Evolutionary conservation across 1,140 invertebrate genomes (phyloP), one percentile per base, ranked within the genome.

Genomic region (Dinoponera quadriceps): DNA sequence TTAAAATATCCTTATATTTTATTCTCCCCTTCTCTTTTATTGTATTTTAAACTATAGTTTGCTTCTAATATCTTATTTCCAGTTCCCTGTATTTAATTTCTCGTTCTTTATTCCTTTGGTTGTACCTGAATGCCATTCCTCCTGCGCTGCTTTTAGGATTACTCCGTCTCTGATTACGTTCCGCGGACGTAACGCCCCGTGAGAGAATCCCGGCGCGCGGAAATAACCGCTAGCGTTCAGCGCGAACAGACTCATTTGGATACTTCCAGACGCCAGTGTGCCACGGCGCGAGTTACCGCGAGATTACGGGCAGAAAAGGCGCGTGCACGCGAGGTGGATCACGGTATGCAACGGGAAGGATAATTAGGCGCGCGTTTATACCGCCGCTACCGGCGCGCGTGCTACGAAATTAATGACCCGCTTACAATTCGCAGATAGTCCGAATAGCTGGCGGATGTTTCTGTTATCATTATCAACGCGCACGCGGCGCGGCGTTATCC

Each of bases 351-450:
- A 81, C 33, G 59, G 54, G 83, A 72, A 66, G 66, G 77, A 86
- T 86, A 86, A 86, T 86, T 86, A 86, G 77, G 68, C 77, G 51
- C 60, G 51, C 80, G 49, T 86, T 80, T 80, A 84, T 83, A 48
- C 74, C 62, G 27, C 55, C 51, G 85, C 85, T 86, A 84, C 81
- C 16, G 71, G 49, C 20, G 48, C 51, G 57, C 75, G 75, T 69
- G 63, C 49, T 69, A 27, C 7, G 51, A 59, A 78, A 78, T 78
- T 78, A 78, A 78, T 69, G 22, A 29, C 51, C 48, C 62, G 51
- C 63, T 78, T 18, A 65, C 27, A 51, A 59, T 73, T 57, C 72
- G 72, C 49, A 68, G 65, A 69, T 77, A 77, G 29, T 78, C 33
- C 25, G 18, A 68, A 78, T 69, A 44, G 18, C 22, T 29, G 22